Percentiles rank a stretch among this genome's conserved stretches.
Evolutionary conservation across 2,888 invertebrate genomes (phyloP).

Genomic region (Neuroscelio doddi): DNA sequence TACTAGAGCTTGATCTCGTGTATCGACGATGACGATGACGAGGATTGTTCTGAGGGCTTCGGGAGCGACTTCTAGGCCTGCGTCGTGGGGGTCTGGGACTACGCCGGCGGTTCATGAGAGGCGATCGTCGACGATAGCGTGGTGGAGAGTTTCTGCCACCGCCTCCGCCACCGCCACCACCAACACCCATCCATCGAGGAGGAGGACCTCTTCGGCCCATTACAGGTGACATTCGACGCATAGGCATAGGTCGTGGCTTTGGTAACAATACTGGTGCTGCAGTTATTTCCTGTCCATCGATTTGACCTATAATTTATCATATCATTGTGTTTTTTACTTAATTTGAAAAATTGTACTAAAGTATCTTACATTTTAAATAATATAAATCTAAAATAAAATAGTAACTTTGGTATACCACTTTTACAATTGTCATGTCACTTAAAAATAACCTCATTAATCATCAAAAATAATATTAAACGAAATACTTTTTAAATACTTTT

Average conservation of each 20-base stretch:
- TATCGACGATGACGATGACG: slow-evolving; percentile 79
- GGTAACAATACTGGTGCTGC: slow-evolving; percentile 93
- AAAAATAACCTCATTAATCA: too few species aligned
- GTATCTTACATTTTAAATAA: too few species aligned
- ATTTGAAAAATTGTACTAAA: too few species aligned
- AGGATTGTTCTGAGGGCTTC: slow-evolving; percentile 73
- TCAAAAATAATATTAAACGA: too few species aligned
- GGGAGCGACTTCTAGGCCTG: slow-evolving; percentile 75
- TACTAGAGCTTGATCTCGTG: slow-evolving; percentile 83
- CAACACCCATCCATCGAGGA: slow-evolving; percentile 73
- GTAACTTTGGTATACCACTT: too few species aligned
- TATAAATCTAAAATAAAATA: too few species aligned
- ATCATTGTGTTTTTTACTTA: neutral
- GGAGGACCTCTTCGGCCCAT: slow-evolving; percentile 73
- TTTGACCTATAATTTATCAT: slow-evolving; percentile 79
- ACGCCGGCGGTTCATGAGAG: slow-evolving; percentile 74
- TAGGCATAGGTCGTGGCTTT: slow-evolving; percentile 78
- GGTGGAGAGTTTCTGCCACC: slow-evolving; percentile 73
- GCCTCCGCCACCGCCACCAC: slow-evolving; percentile 72
- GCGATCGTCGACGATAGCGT: slow-evolving; percentile 70
- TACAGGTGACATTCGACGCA: slow-evolving; percentile 67
- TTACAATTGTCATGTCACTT: too few species aligned
- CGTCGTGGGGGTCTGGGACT: slow-evolving; percentile 76
- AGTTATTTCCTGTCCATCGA: slow-evolving; percentile 96
- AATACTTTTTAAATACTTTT: too few species aligned